These are phyloP conservation scores for Macrosoma leucophasiata DNA, from an alignment of 2,888 invertebrate species.

Conservation along the genomic window DNA sequence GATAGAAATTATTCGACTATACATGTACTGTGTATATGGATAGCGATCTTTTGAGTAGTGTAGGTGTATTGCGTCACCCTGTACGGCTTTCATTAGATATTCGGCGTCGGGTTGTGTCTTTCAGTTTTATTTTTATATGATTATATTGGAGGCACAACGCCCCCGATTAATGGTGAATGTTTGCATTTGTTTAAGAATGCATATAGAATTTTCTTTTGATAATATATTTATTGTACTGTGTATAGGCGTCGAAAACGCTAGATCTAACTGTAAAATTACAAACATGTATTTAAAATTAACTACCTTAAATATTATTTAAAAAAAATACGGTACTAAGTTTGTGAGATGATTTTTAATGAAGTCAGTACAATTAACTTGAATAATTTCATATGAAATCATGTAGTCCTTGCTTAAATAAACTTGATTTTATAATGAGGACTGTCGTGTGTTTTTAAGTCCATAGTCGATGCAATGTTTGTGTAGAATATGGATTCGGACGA, in stretches of 20 bases:
- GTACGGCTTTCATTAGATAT: conserved; percentile 10
- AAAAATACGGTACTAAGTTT: conserved; percentile 37
- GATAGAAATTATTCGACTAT: no score
- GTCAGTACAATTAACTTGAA: conserved; percentile 55
- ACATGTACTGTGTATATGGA: no score
- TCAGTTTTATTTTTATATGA: conserved; percentile 56
- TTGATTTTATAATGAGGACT: conserved; percentile 39
- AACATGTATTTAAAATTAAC: conserved; percentile 20
- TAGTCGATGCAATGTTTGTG: conserved; percentile 23
- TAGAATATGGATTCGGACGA: conserved; percentile 3
- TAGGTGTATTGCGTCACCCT: no score
- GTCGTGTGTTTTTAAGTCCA: conserved; percentile 33
- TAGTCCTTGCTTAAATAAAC: conserved; percentile 50
- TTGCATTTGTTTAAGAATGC: conserved; percentile 71
- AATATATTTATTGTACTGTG: conserved; percentile 27
- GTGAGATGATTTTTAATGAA: conserved; percentile 56
- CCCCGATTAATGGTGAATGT: conserved; percentile 44
- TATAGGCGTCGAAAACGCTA: conserved; percentile 37
- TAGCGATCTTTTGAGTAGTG: no score
- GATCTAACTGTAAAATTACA: conserved; percentile 31
- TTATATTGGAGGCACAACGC: conserved; percentile 43
- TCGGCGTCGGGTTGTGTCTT: conserved; percentile 56
- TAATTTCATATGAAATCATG: conserved; percentile 50
- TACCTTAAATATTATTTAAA: conserved; percentile 23
- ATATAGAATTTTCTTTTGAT: conserved; percentile 45